Base-by-base conservation (phyloP, 2,888 invertebrate species). In the Himalopsyche kuldschensis region DNA sequence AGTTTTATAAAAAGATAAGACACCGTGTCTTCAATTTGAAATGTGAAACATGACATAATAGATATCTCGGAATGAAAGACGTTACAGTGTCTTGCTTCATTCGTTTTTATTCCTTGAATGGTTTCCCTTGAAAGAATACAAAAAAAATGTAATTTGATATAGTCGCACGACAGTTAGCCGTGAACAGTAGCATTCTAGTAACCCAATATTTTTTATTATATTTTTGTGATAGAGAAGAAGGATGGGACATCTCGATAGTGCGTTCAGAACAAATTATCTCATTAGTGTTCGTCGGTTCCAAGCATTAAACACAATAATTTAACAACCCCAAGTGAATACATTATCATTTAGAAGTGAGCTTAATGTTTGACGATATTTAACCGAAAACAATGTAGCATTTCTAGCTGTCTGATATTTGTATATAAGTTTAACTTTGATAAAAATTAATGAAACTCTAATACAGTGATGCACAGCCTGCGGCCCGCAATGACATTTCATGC, bases 181-280 rank as follows among this genome's bases (percentile, higher is more conserved):
- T 80, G 85, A 85, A 83, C 78, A 75, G 79, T 75, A 82, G 82
- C 79, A 69, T 15, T 69, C 69, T 27, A 15, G 69, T 3, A 69
- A 69, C 69, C 15, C 69, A 27, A 69, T 27, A 30, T 69, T 69
- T 69, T 69, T 69, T 69, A 2, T 30, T 15, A 31, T 31, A 35
- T 69, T 80, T 81, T 75, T 78, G 47, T 80, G 81, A 32, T 20
- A 80, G 31, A 55, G 80, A 84, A 78, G 82, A n/a, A 79, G 32
- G 77, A 75, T 82, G 82, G 24, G 84, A 63, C 79, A 77, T 47
- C 41, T 47, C 77, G 83, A 85, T 83, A 82, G 82, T 80, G 85
- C 63, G 77, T 48, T 78, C 82, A 69, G 79, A 31, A 85, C 85
- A 85, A 85, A 85, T 85, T 84, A 84, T 77, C 84, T 79, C 83